Evolutionary conservation across 2,888 invertebrate genomes (phyloP).

Genomic region (Caenorhabditis parvicauda): DNA sequence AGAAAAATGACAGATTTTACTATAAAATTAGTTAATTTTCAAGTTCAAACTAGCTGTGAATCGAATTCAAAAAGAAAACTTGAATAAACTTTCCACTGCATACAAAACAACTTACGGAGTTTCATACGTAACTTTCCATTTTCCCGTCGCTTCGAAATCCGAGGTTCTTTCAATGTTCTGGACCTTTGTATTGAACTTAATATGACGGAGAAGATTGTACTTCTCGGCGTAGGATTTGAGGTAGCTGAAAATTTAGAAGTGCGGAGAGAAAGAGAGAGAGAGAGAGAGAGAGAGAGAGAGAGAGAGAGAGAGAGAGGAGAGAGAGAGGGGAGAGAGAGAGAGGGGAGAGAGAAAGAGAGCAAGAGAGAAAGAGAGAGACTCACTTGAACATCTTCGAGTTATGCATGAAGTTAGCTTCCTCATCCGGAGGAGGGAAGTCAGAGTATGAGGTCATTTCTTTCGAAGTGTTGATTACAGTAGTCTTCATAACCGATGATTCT

Average conservation of each 20-base stretch:
- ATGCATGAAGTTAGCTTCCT: slow-evolving; percentile 44
- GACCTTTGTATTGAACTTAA: slow-evolving; percentile 49
- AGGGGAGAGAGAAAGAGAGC: neutral
- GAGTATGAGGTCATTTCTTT: slow-evolving; percentile 64
- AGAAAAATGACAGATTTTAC: too few species aligned
- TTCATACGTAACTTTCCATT: slow-evolving; percentile 58
- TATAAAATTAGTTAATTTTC: too few species aligned
- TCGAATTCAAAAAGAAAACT: neutral
- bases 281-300: neutral
- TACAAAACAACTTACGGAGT: slow-evolving; percentile 13
- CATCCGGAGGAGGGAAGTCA: slow-evolving; percentile 65
- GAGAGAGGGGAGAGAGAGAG: too few species aligned
- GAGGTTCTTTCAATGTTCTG: slow-evolving; percentile 47
- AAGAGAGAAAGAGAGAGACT: neutral
- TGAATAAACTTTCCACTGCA: too few species aligned
- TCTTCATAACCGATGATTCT: slow-evolving; percentile 62
- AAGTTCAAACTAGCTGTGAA: neutral
- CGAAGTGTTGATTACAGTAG: slow-evolving; percentile 64
- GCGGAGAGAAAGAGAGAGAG: neutral
- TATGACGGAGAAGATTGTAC: slow-evolving; percentile 48
- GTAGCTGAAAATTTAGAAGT: slow-evolving; percentile 46
- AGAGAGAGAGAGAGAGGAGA: neutral
- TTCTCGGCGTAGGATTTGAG: slow-evolving; percentile 53
- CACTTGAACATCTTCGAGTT: slow-evolving; percentile 32
- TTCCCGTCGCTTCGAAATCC: slow-evolving; percentile 61